Conservation (phyloP, 1,140 invertebrate genomes). For the Drosophila parabipectinata region DNA sequence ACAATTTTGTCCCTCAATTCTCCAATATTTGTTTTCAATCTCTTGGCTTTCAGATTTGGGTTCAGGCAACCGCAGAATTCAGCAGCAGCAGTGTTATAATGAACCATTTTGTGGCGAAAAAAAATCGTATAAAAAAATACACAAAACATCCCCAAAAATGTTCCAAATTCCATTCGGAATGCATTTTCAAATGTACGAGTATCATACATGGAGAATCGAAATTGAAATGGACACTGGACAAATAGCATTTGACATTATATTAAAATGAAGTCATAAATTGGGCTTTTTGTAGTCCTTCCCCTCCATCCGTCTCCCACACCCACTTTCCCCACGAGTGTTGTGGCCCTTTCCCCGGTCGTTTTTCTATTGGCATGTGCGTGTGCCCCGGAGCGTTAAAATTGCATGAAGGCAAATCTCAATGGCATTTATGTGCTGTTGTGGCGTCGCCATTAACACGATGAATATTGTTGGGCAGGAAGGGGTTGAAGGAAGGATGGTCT, state of each 20-base stretch:
- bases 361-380: constrained; percentile 17
- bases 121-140: constrained; percentile 22
- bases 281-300: constrained; percentile 2
- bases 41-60: neutral
- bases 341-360: neutral
- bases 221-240: constrained; percentile 67
- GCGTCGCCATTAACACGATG: constrained; percentile 43
- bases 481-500: neutral
- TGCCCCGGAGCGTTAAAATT: constrained; percentile 70
- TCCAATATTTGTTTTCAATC: constrained; percentile 33
- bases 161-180: constrained; percentile 24
- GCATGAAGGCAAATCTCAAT: constrained; percentile 69
- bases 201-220: constrained; percentile 54
- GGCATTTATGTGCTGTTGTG: constrained; percentile 48
- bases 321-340: neutral
- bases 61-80: constrained; percentile 62
- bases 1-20: neutral
- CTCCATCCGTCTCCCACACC: neutral
- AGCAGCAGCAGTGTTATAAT: constrained; percentile 73
- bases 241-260: constrained; percentile 76
- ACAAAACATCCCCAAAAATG: constrained; percentile 17
- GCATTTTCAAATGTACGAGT: constrained; percentile 31
- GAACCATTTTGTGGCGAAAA: constrained; percentile 68
- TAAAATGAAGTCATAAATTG: constrained; percentile 74
- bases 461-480: neutral